Conservation (phyloP, 2,797 vertebrate species). For the Synaphobranchus kaupii region DNA sequence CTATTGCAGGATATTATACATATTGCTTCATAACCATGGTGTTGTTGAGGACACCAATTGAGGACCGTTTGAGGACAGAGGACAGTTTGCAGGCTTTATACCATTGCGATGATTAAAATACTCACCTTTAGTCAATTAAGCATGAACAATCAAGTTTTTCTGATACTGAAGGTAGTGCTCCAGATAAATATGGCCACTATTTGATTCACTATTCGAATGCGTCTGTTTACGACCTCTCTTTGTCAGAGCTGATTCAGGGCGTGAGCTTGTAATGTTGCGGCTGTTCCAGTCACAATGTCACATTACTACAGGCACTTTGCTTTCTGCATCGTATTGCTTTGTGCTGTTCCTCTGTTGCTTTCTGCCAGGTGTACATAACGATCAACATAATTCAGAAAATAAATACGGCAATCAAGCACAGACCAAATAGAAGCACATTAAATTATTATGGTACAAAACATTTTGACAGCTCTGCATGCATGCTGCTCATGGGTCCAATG, state of each 20-base stretch:
- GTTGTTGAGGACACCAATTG: neutral
- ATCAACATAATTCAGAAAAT: conserved; percentile 57
- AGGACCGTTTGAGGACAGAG: too few relatives aligned
- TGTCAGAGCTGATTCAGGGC: conserved; percentile 46
- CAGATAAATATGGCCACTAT: neutral
- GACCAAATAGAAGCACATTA: conserved; percentile 45
- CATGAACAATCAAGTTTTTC: neutral
- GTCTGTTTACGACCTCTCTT: conserved; percentile 63
- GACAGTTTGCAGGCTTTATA: neutral
- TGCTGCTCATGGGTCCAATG: conserved; percentile 37
- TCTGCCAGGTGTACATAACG: conserved; percentile 41
- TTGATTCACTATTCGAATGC: conserved; percentile 41
- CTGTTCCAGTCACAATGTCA: conserved; percentile 55
- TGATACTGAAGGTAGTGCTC: neutral
- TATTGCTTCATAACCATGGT: neutral
- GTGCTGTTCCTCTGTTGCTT: conserved; percentile 34
- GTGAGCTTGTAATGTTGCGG: conserved; percentile 46
- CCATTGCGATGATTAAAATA: conserved; percentile 5
- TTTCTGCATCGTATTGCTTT: conserved; percentile 23
- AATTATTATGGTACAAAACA: conserved; percentile 52
- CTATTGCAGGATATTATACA: neutral
- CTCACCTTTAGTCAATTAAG: neutral
- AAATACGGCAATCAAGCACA: conserved; percentile 55
- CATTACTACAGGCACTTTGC: conserved; percentile 57
- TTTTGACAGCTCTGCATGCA: conserved; percentile 48